A percentile compares a stretch with the other conserved stretches of the same genome.
These are phyloP conservation scores for Cryptophagus acutangulus DNA, from an alignment of 2,888 invertebrate species.

Conservation along the genomic window DNA sequence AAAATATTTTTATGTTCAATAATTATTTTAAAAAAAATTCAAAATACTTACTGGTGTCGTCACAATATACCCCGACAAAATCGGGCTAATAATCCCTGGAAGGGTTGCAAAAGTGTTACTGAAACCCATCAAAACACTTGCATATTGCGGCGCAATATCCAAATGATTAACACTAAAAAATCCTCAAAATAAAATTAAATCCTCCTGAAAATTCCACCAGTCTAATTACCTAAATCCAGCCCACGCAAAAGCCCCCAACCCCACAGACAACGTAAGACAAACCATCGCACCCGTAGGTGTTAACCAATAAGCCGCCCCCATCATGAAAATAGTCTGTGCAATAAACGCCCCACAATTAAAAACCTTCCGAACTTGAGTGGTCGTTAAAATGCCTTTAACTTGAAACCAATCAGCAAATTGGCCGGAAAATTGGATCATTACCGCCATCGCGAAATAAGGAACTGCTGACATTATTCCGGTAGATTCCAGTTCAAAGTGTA, in stretches of 20 bases:
- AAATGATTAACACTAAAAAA: constrained; percentile 70
- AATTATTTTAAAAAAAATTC: constrained; percentile 17
- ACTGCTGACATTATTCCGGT: constrained; percentile 81
- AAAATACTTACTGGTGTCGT: constrained; percentile 28
- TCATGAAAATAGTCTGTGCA: constrained; percentile 80
- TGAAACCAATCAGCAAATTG: constrained; percentile 77
- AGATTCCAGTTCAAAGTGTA: constrained; percentile 67
- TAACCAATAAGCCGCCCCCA: constrained; percentile 70
- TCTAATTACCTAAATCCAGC: constrained; percentile 73
- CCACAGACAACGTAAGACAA: constrained; percentile 84
- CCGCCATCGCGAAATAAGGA: constrained; percentile 85
- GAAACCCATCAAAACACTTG: constrained; percentile 86
- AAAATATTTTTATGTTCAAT: constrained; percentile 4
- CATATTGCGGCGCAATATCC: constrained; percentile 88
- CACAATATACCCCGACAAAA: constrained; percentile 43
- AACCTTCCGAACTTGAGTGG: constrained; percentile 64
- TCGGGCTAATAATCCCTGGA: constrained; percentile 87
- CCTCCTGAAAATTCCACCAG: background rate
- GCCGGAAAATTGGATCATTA: constrained; percentile 74
- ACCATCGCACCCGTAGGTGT: constrained; percentile 66
- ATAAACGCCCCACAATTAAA: constrained; percentile 73
- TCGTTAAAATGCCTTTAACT: constrained; percentile 58
- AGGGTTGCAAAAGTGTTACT: constrained; percentile 88
- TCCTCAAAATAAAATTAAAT: background rate
- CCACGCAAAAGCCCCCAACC: constrained; percentile 90